A percentile compares a stretch with the other conserved stretches of the same genome.
These are phyloP conservation scores for Crypturellus tataupa DNA, from an alignment of 2,797 vertebrate genomes.

Conservation along the genomic window DNA sequence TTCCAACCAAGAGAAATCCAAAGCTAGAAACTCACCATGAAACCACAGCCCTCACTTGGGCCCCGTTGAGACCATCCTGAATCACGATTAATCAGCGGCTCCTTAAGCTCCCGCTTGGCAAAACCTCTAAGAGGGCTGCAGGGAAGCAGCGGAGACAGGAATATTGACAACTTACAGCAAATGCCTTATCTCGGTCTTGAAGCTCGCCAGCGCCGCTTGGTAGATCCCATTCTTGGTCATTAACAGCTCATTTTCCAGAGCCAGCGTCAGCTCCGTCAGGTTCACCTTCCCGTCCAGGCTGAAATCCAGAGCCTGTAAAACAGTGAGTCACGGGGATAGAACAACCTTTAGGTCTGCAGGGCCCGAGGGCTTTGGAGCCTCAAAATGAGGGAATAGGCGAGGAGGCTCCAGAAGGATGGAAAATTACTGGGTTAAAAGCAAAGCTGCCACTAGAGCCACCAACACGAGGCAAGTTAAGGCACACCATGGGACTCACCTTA, in stretches of 20 bases:
- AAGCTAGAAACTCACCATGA: background rate
- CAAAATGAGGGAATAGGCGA: background rate
- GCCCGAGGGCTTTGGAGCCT: fast-evolving
- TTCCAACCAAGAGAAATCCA: background rate
- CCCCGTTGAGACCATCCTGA: fast-evolving
- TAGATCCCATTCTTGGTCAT: conserved; percentile 91
- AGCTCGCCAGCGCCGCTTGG: conserved; percentile 92
- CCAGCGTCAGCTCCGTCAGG: conserved; percentile 89
- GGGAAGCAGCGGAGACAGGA: fast-evolving
- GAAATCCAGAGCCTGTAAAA: conserved; percentile 92
- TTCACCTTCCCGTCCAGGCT: conserved; percentile 90
- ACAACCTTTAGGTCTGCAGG: background rate
- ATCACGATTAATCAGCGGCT: background rate
- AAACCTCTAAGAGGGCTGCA: fast-evolving
- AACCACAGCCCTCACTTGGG: no score
- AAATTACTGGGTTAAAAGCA: fast-evolving
- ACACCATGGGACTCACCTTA: fast-evolving
- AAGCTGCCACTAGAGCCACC: background rate
- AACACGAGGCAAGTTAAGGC: background rate
- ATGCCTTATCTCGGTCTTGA: conserved; percentile 93
- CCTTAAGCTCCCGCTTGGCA: background rate
- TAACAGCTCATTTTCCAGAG: conserved; percentile 93
- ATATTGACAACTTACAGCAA: conserved; percentile 86
- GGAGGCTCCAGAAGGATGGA: background rate
- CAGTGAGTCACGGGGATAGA: fast-evolving